These are phyloP conservation scores for Heteromyza rotundicornis DNA, from an alignment of 2,888 invertebrate species.

Conservation along the genomic window DNA sequence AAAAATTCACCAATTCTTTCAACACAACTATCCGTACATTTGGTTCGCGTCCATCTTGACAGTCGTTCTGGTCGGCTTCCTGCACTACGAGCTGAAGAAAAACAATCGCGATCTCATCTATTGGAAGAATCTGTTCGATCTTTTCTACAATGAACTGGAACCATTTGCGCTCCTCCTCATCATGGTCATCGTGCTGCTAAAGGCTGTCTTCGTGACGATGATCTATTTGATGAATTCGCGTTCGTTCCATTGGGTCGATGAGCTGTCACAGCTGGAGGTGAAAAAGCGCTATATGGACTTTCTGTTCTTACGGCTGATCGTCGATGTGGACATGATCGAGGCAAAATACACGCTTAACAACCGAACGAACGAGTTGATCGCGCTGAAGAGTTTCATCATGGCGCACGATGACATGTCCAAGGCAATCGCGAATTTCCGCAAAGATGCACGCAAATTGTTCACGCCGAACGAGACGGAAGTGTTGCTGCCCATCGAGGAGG, in stretches of 20 bases:
- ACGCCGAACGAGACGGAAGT: slow-evolving; percentile 54
- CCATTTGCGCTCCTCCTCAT: slow-evolving; percentile 34
- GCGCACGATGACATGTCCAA: slow-evolving; percentile 55
- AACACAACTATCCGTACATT: slow-evolving; percentile 35
- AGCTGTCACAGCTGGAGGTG: slow-evolving; percentile 47
- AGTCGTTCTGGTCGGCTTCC: slow-evolving; percentile 34
- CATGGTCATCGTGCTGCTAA: slow-evolving; percentile 33
- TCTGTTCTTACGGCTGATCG: slow-evolving; percentile 52
- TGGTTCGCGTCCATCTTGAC: slow-evolving; percentile 30
- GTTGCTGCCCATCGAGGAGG: slow-evolving; percentile 53
- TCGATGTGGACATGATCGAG: slow-evolving; percentile 52
- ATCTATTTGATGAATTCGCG: slow-evolving; percentile 37
- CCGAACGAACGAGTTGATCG: slow-evolving; percentile 33
- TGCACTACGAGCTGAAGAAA: slow-evolving; percentile 42
- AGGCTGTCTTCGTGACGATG: slow-evolving; percentile 32
- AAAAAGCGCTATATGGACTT: slow-evolving; percentile 58
- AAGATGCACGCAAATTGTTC: slow-evolving; percentile 55
- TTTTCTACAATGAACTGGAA: slow-evolving; percentile 33
- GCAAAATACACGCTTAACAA: slow-evolving; percentile 37
- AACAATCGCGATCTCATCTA: slow-evolving; percentile 38
- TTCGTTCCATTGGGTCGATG: slow-evolving; percentile 39
- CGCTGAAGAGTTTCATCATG: slow-evolving; percentile 42
- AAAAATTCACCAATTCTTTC: slow-evolving; percentile 36
- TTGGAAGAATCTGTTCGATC: slow-evolving; percentile 35
- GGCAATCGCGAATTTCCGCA: slow-evolving; percentile 56